Evolutionary conservation across 2,888 invertebrate species (phyloP).

Genomic region (Crocallis elinguaria): DNA sequence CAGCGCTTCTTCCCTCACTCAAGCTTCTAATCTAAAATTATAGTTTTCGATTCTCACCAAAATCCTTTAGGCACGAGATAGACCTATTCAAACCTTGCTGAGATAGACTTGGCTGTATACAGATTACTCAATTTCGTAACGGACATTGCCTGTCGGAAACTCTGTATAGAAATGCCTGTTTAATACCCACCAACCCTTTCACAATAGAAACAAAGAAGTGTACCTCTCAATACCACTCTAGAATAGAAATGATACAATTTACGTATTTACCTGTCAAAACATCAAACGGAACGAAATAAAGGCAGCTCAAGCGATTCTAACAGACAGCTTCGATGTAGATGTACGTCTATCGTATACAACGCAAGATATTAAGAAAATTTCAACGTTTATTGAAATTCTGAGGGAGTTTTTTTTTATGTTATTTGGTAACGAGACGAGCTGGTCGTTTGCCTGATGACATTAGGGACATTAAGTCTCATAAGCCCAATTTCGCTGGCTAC

Average conservation of each 20-base stretch:
- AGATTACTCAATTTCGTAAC: constrained; percentile 35
- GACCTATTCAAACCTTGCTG: constrained; percentile 33
- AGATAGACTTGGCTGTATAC: constrained; percentile 29
- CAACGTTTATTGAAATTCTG: constrained; percentile 12
- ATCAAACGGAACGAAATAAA: constrained; percentile 24
- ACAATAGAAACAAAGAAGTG: constrained; percentile 37
- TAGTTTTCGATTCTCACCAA: constrained; percentile 21
- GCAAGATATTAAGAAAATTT: constrained; percentile 12
- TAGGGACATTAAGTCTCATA: too few relatives aligned
- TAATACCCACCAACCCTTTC: constrained; percentile 38
- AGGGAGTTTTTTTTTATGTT: too few relatives aligned
- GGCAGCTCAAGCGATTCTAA: constrained; percentile 14
- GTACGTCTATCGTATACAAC: constrained; percentile 9
- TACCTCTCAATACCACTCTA: constrained; percentile 30
- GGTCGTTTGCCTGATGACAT: too few relatives aligned
- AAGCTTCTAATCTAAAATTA: constrained; percentile 14
- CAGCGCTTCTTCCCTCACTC: neutral
- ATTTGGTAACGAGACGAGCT: too few relatives aligned
- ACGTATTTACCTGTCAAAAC: constrained; percentile 30
- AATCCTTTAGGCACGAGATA: constrained; percentile 18
- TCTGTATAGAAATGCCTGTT: constrained; percentile 41
- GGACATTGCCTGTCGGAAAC: constrained; percentile 31
- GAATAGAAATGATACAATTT: constrained; percentile 39
- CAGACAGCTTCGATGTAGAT: constrained; percentile 11
- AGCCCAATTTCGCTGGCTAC: too few relatives aligned